These are phyloP conservation scores for Oxystoma pomonae DNA, from an alignment of 2,888 invertebrate species.

Conservation along the genomic window DNA sequence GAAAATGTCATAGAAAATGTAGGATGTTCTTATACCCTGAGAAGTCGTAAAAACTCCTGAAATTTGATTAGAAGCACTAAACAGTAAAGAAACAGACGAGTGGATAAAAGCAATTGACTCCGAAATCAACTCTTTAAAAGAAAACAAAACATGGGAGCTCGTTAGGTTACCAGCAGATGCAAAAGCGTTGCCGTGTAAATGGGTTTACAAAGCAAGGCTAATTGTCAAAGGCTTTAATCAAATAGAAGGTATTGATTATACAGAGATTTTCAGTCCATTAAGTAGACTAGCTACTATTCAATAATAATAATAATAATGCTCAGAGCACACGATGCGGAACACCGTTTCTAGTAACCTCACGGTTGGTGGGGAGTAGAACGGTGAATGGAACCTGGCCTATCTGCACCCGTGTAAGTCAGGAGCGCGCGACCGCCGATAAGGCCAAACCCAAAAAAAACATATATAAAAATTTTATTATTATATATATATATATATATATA, in stretches of 20 bases:
- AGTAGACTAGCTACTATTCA: too few species aligned
- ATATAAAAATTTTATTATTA: too few species aligned
- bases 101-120: neutral
- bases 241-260: neutral
- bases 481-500: too few species aligned
- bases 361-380: too few species aligned
- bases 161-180: neutral
- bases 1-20: neutral
- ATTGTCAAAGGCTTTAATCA: neutral
- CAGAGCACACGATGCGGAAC: too few species aligned
- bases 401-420: too few species aligned
- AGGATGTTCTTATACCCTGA: neutral
- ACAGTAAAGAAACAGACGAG: neutral
- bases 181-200: neutral
- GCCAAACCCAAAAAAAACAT: too few species aligned
- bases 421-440: too few species aligned
- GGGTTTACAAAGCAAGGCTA: neutral
- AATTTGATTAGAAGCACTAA: neutral
- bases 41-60: neutral
- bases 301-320: too few species aligned
- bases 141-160: neutral
- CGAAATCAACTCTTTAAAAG: neutral
- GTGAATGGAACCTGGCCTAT: too few species aligned
- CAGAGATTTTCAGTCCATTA: neutral
- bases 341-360: too few species aligned